A percentile compares a stretch with the other conserved stretches of the same genome.
phyloP scores from a whole-genome alignment of 2,113 vertebrate species.

The Mirza zaza region DNA sequence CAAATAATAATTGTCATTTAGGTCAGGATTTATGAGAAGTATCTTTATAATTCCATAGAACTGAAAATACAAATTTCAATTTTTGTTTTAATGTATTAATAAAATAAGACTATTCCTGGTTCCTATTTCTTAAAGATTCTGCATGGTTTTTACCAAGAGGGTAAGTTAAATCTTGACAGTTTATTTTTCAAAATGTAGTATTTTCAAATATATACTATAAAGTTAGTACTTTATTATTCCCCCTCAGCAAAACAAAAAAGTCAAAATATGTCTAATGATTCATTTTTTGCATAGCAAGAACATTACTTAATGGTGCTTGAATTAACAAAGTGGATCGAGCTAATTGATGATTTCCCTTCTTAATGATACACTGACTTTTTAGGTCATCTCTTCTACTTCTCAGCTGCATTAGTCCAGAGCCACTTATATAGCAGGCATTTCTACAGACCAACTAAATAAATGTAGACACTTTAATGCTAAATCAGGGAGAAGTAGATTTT shows the following conservation, averaged over 20 bases:
- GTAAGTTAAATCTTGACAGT: not conserved
- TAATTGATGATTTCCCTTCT: slow-evolving; percentile 29
- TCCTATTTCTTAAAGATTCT: not conserved
- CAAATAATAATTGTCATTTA: not conserved
- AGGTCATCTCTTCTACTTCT: not conserved
- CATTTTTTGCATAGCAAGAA: slow-evolving; percentile 31
- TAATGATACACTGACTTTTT: slow-evolving; percentile 26
- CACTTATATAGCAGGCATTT: not conserved
- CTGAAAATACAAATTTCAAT: not conserved
- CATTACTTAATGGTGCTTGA: slow-evolving; percentile 63
- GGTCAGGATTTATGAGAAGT: not conserved
- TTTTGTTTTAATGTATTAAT: not conserved
- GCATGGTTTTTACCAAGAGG: not conserved
- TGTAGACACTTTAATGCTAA: not conserved
- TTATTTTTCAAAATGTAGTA: not conserved
- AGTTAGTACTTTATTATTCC: not conserved
- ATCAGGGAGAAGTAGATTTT: not conserved
- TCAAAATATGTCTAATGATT: slow-evolving; percentile 49
- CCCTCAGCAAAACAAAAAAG: slow-evolving; percentile 37
- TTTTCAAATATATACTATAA: not conserved
- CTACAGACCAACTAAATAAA: not conserved
- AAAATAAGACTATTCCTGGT: not conserved
- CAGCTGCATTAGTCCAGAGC: not conserved
- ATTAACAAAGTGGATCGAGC: slow-evolving; percentile 40
- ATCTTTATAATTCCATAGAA: not conserved